Evolutionary conservation across 2,888 invertebrate genomes (phyloP), one percentile per base, ranked within the genome.

Genomic region (Luperina testacea): DNA sequence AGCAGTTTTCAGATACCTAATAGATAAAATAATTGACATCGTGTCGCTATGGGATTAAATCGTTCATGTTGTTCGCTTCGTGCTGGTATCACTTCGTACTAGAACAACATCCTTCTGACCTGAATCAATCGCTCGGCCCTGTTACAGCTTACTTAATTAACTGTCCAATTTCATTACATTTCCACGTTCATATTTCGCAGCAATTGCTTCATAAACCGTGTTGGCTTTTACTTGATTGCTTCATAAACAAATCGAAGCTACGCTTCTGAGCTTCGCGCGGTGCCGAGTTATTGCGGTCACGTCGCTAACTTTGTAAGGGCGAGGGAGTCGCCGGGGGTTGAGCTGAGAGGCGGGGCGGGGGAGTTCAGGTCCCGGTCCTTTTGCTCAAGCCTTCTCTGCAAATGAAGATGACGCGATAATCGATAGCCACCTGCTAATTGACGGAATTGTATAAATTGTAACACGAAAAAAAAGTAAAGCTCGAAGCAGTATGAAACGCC

Each of bases 201-300:
- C 82, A 75, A 85, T 77, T 68, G 71, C 83, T 77, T 75, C 73
- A 74, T 83, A 80, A 82, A 85, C 71, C 76, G 75, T n/a, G 61
- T 72, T 77, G 63, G 79, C 67, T 77, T 77, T 48, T 78, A 77
- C 72, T 72, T 79, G 82, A 85, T 82, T 85, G 78, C 84, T 82
- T 78, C 78, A 78, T 85, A 82, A 82, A 82, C 84, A 78, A 82
- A 84, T 85, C 77, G 77, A 75, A 75, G 84, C 84, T 13, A 32
- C 59, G 84, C 70, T 77, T 77, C 80, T 81, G 85, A 65, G 59
- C 76, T 81, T 73, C 68, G 75, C 20, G 51, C n/a, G 32, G 75
- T 75, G 82, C 72, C 70, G 88, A 90, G 88, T 88, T 91, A 91
- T 91, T 91, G 91, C 91, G 91, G 91, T 90, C 90, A 91, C 91